These are phyloP conservation scores for Drosophila ananassae DNA, from an alignment of 1,140 invertebrate species.

Conservation along the genomic window DNA sequence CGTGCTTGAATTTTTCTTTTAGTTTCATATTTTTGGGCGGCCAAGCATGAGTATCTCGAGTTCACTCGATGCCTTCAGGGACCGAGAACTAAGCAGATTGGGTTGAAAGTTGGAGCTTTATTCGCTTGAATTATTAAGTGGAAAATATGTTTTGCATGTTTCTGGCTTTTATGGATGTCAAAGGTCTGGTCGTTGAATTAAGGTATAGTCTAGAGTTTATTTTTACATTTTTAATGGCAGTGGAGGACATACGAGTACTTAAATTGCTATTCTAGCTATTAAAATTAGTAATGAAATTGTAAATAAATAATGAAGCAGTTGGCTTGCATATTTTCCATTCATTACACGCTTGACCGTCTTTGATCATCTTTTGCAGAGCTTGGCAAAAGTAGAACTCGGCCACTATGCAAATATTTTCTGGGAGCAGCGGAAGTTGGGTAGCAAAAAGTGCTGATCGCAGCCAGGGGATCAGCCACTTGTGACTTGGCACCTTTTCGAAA, in stretches of 20 bases:
- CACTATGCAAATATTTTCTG: conserved; percentile 50
- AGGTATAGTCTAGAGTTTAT: neutral
- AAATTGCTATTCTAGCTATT: too few species aligned
- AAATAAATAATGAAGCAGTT: too few species aligned
- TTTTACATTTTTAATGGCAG: neutral
- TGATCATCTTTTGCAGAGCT: conserved; percentile 50
- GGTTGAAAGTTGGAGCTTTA: conserved; percentile 40
- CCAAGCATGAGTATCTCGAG: conserved; percentile 40
- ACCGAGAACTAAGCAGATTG: conserved; percentile 44
- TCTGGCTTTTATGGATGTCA: conserved; percentile 33
- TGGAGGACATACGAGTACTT: neutral
- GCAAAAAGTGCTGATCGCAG: conserved; percentile 56
- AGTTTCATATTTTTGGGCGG: conserved; percentile 16
- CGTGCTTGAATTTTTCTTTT: conserved; percentile 32
- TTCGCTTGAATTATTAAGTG: conserved; percentile 44
- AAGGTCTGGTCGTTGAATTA: neutral
- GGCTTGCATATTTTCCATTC: neutral
- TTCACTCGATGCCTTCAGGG: conserved; percentile 13
- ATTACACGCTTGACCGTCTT: conserved; percentile 24
- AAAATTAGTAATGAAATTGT: too few species aligned
- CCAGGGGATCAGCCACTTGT: conserved; percentile 41
- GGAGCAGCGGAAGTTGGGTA: conserved; percentile 52
- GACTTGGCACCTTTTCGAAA: neutral
- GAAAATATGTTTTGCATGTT: conserved; percentile 29
- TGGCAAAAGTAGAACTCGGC: conserved; percentile 71